Percentiles rank a stretch among this genome's conserved stretches.
Conservation (phyloP, 1,140 invertebrate species). For the Trichonephila clavata region DNA sequence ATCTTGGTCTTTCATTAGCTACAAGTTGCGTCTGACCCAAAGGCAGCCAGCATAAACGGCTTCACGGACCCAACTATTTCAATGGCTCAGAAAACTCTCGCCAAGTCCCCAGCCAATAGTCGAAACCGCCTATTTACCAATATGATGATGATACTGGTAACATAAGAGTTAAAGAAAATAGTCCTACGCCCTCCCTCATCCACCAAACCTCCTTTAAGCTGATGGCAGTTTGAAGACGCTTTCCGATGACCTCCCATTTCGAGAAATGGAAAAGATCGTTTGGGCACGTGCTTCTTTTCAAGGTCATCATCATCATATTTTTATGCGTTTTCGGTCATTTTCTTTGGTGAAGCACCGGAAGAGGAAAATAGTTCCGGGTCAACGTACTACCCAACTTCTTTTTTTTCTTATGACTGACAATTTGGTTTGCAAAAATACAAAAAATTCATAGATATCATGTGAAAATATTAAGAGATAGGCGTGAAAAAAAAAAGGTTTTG, state of each 20-base stretch:
- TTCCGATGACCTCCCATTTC: conserved; percentile 65
- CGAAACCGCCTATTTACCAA: conserved; percentile 47
- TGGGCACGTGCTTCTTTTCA: conserved; percentile 65
- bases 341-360: conserved; percentile 52
- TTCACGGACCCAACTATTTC: conserved; percentile 1
- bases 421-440: too few species aligned
- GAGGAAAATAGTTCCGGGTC: conserved; percentile 64
- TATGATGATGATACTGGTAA: conserved; percentile 71
- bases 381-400: conserved; percentile 31
- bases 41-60: not conserved
- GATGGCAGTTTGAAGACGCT: conserved; percentile 45
- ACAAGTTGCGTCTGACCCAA: conserved; percentile 26
- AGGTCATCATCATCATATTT: conserved; percentile 72
- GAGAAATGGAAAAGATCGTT: conserved; percentile 63
- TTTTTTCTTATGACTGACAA: not conserved
- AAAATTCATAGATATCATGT: too few species aligned
- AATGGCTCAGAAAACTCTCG: not conserved
- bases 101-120: conserved; percentile 54
- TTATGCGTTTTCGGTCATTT: conserved; percentile 56
- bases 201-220: not conserved
- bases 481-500: too few species aligned
- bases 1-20: conserved; percentile 33
- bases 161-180: conserved; percentile 59
- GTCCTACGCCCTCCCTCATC: not conserved
- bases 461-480: too few species aligned